A percentile compares a stretch with the other conserved stretches of the same genome.
These are phyloP conservation scores for Pentalonia nigronervosa DNA, from an alignment of 1,140 invertebrate species.

Conservation along the genomic window DNA sequence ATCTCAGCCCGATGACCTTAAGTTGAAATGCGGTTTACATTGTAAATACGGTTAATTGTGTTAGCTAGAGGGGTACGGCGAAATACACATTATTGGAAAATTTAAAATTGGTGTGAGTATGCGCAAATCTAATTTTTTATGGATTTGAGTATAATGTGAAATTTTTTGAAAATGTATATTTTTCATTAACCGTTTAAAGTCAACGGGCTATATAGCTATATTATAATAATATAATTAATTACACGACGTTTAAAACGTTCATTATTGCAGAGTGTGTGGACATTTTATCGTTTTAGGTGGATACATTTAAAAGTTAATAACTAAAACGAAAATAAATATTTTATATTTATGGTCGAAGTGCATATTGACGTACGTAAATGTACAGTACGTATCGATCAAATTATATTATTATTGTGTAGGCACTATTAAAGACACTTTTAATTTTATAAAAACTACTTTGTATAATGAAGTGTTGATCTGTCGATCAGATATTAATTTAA, in stretches of 20 bases:
- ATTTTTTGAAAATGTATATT: too few species aligned
- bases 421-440: neutral
- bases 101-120: neutral
- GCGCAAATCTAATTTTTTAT: neutral
- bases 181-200: accelerated
- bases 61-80: neutral
- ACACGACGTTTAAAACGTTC: too few species aligned
- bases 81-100: neutral
- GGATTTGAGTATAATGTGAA: neutral
- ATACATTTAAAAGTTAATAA: too few species aligned
- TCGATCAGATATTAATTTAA: neutral
- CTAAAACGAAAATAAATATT: too few species aligned
- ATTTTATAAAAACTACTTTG: neutral
- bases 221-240: neutral
- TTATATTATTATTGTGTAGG: neutral
- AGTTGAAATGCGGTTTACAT: neutral
- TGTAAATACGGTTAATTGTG: neutral
- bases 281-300: too few species aligned
- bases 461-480: neutral
- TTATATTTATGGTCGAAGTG: too few species aligned
- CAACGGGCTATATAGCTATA: neutral
- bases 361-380: too few species aligned
- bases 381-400: neutral
- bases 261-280: too few species aligned
- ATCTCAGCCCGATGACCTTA: neutral